Conservation (phyloP, 2,113 vertebrate species). For the Prionailurus viverrinus region DNA sequence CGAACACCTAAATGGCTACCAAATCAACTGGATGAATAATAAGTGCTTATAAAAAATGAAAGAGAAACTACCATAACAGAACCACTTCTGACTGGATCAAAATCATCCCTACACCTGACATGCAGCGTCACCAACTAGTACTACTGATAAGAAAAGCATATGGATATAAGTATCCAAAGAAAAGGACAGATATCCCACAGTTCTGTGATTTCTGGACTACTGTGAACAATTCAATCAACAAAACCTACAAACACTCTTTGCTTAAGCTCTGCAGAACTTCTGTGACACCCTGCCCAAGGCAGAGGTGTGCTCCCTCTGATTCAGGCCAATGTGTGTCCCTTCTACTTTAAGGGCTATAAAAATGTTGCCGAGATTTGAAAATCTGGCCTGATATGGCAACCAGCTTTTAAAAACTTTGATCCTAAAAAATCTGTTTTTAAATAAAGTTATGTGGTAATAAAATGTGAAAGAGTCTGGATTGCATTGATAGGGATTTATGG, state of each 20-base stretch:
- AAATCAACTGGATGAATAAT: constrained; percentile 13
- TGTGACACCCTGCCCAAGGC: background rate
- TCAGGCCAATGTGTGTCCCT: background rate
- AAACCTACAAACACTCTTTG: constrained; percentile 8
- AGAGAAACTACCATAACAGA: background rate
- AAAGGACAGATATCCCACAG: background rate
- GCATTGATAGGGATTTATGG: background rate
- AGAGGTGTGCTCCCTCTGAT: background rate
- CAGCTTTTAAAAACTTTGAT: constrained; percentile 35
- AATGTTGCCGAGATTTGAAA: constrained; percentile 26
- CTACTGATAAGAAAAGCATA: background rate
- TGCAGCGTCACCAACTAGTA: background rate
- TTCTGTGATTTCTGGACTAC: background rate
- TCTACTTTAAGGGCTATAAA: background rate
- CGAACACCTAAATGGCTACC: background rate
- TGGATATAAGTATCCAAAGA: background rate
- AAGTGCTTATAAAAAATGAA: background rate
- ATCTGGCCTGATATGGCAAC: background rate
- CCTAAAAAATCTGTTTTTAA: constrained; percentile 51
- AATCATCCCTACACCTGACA: background rate
- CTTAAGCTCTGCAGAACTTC: background rate
- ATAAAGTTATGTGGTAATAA: constrained; percentile 10
- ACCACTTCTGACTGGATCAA: background rate
- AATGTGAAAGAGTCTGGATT: background rate
- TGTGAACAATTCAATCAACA: constrained; percentile 9